Evolutionary conservation across 2,888 invertebrate genomes (phyloP).

Genomic region (Philhelius pedissequus): DNA sequence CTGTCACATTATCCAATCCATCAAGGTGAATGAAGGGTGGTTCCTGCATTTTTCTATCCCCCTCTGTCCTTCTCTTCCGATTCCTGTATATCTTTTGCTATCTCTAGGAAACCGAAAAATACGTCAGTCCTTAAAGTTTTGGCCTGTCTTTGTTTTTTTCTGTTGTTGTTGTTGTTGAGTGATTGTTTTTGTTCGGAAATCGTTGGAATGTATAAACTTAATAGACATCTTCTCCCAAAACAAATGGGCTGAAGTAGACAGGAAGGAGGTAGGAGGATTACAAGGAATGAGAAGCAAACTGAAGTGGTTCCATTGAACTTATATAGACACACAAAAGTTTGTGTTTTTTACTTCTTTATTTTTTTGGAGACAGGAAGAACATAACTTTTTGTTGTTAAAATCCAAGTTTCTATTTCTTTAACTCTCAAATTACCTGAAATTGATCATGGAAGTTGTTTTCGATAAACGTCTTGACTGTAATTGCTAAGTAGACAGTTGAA

Average conservation of each 20-base stretch:
- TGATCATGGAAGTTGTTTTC: conserved; percentile 45
- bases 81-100: background rate
- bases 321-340: conserved; percentile 34
- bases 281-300: background rate
- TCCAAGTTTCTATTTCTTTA: background rate
- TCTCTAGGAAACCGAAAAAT: conserved; percentile 37
- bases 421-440: conserved; percentile 14
- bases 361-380: conserved; percentile 23
- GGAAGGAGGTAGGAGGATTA: too few species aligned
- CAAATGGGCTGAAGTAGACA: background rate
- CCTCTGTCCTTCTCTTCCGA: background rate
- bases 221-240: conserved; percentile 53
- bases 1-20: conserved; percentile 63
- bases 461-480: conserved; percentile 61
- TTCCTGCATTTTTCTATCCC: background rate
- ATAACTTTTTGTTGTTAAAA: conserved; percentile 21
- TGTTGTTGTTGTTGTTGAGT: conserved; percentile 15
- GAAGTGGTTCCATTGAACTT: conserved; percentile 57
- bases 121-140: conserved; percentile 33
- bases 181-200: conserved; percentile 48
- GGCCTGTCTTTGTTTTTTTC: conserved; percentile 12
- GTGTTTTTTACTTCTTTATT: background rate
- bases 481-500: conserved; percentile 61
- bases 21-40: conserved; percentile 39
- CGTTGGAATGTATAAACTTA: conserved; percentile 55